Percentiles rank a stretch among this genome's conserved stretches.
Evolutionary conservation across 2,113 vertebrate genomes (phyloP).

Genomic region (Colistium nudipinnis): DNA sequence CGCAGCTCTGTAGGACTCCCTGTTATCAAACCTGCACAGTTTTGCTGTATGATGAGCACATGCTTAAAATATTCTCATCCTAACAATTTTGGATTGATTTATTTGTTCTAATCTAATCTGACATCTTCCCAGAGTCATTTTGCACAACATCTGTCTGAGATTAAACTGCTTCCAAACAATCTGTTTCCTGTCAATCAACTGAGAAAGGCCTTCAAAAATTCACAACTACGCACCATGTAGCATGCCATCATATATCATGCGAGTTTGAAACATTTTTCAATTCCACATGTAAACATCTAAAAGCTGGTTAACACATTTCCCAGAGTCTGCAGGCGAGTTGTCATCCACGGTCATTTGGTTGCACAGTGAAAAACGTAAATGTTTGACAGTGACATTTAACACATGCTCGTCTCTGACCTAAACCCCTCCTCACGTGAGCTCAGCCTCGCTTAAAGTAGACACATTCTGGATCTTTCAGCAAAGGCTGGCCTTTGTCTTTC

Average conservation of each 20-base stretch:
- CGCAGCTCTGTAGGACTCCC: background rate
- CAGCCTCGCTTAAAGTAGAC: conserved; percentile 47
- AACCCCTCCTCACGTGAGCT: conserved; percentile 52
- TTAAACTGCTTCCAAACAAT: conserved; percentile 41
- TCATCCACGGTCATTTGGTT: conserved; percentile 39
- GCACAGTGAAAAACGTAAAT: background rate
- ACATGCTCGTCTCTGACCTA: conserved; percentile 29
- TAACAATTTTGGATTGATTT: too few relatives aligned
- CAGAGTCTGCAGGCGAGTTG: conserved; percentile 36
- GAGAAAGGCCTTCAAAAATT: conserved; percentile 11
- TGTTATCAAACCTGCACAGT: background rate
- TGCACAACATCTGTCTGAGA: conserved; percentile 40
- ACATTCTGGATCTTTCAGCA: conserved; percentile 46
- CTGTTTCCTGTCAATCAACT: conserved; percentile 26
- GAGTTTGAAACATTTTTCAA: conserved; percentile 2
- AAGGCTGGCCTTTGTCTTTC: conserved; percentile 53
- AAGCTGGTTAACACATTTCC: conserved; percentile 17
- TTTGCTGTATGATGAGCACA: too few relatives aligned
- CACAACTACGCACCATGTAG: conserved; percentile 7
- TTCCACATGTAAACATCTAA: background rate
- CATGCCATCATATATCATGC: conserved; percentile 1
- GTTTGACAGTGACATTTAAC: conserved; percentile 46
- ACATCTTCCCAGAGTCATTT: conserved; percentile 7
- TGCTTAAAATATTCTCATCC: too few relatives aligned
- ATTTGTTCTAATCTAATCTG: background rate